Evolutionary conservation across 2,113 vertebrate species (phyloP).

Genomic region (Datnioides undecimradiatus): DNA sequence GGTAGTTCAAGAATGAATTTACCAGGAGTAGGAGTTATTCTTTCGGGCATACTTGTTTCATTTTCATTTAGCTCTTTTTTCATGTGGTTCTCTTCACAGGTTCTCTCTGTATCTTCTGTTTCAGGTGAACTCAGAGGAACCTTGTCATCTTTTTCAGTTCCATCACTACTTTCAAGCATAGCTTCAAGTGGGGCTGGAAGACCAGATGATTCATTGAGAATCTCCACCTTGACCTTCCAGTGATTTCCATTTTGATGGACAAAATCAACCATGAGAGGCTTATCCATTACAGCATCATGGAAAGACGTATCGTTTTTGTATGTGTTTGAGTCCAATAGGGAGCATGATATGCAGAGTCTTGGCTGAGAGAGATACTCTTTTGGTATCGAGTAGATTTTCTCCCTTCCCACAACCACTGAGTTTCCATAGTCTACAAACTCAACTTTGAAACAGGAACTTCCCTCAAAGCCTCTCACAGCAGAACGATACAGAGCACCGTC

Average conservation of each 20-base stretch:
- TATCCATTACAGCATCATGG: slow-evolving; percentile 70
- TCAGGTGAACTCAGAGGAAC: neutral
- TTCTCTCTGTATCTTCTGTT: neutral
- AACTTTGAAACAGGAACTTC: slow-evolving; percentile 74
- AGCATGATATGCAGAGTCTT: slow-evolving; percentile 85
- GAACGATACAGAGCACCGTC: slow-evolving; percentile 87
- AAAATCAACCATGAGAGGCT: slow-evolving; percentile 85
- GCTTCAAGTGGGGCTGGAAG: slow-evolving; percentile 1
- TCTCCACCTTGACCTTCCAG: slow-evolving; percentile 85
- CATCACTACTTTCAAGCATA: neutral
- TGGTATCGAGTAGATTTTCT: slow-evolving; percentile 81
- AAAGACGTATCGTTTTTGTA: slow-evolving; percentile 74
- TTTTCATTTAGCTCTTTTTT: neutral
- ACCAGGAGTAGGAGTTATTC: neutral
- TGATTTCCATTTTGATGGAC: slow-evolving; percentile 71
- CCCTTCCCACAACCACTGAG: slow-evolving; percentile 71
- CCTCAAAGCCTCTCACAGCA: slow-evolving; percentile 78
- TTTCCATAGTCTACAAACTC: slow-evolving; percentile 94
- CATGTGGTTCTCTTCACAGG: neutral
- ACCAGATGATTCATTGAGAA: slow-evolving; percentile 61
- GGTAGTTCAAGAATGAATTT: neutral
- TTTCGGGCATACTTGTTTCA: neutral
- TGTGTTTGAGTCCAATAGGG: slow-evolving; percentile 72
- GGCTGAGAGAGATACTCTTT: slow-evolving; percentile 80
- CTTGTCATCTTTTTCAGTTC: neutral